Conservation (phyloP, 2,888 invertebrate genomes). For the Peribatodes rhomboidaria region DNA sequence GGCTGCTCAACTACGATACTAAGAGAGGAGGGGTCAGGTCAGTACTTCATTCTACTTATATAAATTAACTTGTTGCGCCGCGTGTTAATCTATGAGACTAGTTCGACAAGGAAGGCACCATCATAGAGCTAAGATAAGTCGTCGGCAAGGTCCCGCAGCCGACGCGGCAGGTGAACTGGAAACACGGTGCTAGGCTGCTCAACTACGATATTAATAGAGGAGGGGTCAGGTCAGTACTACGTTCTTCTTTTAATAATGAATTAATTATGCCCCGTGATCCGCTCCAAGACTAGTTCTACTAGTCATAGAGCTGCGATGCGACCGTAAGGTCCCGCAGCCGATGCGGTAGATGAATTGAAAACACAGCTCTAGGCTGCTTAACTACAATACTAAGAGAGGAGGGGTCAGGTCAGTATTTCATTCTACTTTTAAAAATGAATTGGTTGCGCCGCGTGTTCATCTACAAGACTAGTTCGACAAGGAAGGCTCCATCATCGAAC, state of each 20-base stretch:
- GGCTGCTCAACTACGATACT: slow-evolving; percentile 92
- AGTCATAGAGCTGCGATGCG: too few species aligned
- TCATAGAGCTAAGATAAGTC: too few species aligned
- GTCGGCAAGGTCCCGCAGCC: slow-evolving; percentile 85
- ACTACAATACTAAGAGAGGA: slow-evolving; percentile 85
- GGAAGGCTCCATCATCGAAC: slow-evolving; percentile 87
- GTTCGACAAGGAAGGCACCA: too few species aligned
- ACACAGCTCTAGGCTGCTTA: slow-evolving; percentile 90
- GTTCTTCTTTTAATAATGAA: too few species aligned
- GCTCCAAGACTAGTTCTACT: too few species aligned
- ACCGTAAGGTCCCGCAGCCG: slow-evolving; percentile 85
- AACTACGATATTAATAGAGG: slow-evolving; percentile 93
- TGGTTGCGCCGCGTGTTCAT: too few species aligned
- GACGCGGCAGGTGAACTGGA: slow-evolving; percentile 92
- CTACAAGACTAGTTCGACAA: too few species aligned
- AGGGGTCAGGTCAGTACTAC: slow-evolving; percentile 89
- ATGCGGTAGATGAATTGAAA: slow-evolving; percentile 92
- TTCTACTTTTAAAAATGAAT: too few species aligned
- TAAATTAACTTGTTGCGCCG: too few species aligned
- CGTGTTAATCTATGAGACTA: too few species aligned
- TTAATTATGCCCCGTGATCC: too few species aligned
- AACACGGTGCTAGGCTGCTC: slow-evolving; percentile 90
- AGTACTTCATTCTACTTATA: slow-evolving; percentile 45
- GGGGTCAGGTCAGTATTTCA: slow-evolving; percentile 62
- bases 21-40: slow-evolving; percentile 93